phyloP scores from a whole-genome alignment of 1,140 invertebrate genomes.

The Nephila pilipes region DNA sequence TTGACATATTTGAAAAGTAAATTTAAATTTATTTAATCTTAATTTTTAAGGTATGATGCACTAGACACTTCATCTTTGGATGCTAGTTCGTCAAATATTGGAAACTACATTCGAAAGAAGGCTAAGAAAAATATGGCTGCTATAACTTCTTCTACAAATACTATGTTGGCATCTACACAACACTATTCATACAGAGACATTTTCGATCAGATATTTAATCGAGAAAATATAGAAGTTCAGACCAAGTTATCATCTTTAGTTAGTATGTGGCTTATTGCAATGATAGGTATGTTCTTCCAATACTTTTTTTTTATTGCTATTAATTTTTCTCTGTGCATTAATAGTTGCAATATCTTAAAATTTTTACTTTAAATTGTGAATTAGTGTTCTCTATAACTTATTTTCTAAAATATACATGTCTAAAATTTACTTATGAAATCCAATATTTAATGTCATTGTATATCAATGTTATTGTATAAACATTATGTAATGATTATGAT shows the following conservation, averaged over 20 bases:
- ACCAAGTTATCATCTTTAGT: constrained; percentile 72
- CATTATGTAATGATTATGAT: too few species aligned
- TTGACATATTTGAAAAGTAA: too few species aligned
- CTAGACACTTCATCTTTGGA: constrained; percentile 32
- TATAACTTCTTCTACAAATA: constrained; percentile 63
- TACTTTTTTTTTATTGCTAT: background rate
- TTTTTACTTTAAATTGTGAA: too few species aligned
- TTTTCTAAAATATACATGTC: too few species aligned
- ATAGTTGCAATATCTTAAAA: background rate
- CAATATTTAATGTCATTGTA: too few species aligned
- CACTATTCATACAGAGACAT: constrained; percentile 65
- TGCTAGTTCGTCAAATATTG: background rate
- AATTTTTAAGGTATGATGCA: constrained; percentile 6
- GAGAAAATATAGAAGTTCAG: constrained; percentile 66
- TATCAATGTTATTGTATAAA: too few species aligned
- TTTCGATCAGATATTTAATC: constrained; percentile 69
- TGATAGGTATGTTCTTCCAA: constrained; percentile 63
- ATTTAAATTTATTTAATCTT: background rate
- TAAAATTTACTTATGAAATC: too few species aligned
- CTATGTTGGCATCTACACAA: constrained; percentile 63
- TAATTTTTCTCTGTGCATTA: background rate
- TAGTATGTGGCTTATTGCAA: constrained; percentile 57
- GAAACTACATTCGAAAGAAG: constrained; percentile 43
- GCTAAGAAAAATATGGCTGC: constrained; percentile 52
- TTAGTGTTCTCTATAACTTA: too few species aligned